Percentiles rank a stretch among this genome's conserved stretches.
phyloP scores from a whole-genome alignment of 2,888 invertebrate genomes.

The Eulithis prunata region DNA sequence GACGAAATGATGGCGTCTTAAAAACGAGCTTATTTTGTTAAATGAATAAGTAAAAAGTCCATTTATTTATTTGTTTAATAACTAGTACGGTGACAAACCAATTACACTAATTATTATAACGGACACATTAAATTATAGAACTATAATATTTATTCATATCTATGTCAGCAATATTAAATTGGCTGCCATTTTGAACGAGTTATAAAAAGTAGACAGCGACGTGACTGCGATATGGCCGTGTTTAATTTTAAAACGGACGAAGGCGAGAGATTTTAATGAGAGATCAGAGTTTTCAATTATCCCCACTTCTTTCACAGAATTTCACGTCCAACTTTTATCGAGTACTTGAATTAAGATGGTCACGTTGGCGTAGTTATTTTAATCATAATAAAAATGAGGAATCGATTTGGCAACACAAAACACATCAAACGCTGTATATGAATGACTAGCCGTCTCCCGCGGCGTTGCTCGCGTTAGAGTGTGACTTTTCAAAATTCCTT shows the following conservation, averaged over 20 bases:
- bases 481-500: no score
- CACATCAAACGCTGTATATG: no score
- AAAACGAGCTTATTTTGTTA: no score
- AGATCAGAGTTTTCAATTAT: slow-evolving; percentile 83
- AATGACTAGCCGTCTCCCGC: no score
- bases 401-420: not conserved
- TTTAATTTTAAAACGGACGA: slow-evolving; percentile 76
- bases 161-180: slow-evolving; percentile 1
- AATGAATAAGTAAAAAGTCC: no score
- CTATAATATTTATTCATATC: slow-evolving; percentile 21
- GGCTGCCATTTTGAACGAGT: slow-evolving; percentile 49
- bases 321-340: slow-evolving; percentile 68
- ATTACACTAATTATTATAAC: no score
- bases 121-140: no score
- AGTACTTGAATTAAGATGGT: slow-evolving; percentile 34
- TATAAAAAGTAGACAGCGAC: slow-evolving; percentile 66
- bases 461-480: no score
- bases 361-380: slow-evolving; percentile 26
- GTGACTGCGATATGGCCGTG: slow-evolving; percentile 78
- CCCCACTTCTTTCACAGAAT: slow-evolving; percentile 70
- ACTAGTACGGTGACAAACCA: no score
- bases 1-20: no score
- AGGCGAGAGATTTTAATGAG: slow-evolving; percentile 81
- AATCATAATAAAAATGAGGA: slow-evolving; percentile 1
- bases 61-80: no score